These are phyloP conservation scores for Polyommatus icarus DNA, from an alignment of 2,888 invertebrate species.

Conservation along the genomic window DNA sequence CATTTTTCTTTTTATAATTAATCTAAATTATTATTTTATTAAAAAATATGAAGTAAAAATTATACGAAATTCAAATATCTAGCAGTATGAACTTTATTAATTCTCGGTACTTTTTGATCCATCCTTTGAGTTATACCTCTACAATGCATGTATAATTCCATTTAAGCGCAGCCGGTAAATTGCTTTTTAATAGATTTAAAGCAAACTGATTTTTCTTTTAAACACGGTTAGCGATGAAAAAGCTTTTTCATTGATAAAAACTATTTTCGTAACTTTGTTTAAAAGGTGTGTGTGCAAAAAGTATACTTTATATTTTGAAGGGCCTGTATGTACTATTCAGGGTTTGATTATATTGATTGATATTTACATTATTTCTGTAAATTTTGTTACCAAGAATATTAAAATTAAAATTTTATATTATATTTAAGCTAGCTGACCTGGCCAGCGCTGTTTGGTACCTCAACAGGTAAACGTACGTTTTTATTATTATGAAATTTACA, in stretches of 20 bases:
- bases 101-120: neutral
- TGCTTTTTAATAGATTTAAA: constrained; percentile 15
- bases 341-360: no score
- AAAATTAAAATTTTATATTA: no score
- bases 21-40: neutral
- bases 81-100: neutral
- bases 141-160: neutral
- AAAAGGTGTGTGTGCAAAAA: neutral
- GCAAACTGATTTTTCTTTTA: constrained; percentile 3
- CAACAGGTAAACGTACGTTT: no score
- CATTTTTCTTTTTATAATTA: neutral
- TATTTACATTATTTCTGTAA: no score
- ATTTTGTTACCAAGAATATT: no score
- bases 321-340: no score
- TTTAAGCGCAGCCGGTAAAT: neutral
- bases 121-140: neutral
- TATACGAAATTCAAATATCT: neutral
- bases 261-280: neutral
- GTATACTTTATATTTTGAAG: no score
- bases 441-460: no score
- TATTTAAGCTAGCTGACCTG: no score
- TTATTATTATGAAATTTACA: no score
- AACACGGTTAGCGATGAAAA: neutral
- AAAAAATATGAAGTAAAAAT: neutral
- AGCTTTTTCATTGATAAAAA: neutral